These are phyloP conservation scores for Cochlearius cochlearius DNA, from an alignment of 2,113 vertebrate species.

Conservation along the genomic window DNA sequence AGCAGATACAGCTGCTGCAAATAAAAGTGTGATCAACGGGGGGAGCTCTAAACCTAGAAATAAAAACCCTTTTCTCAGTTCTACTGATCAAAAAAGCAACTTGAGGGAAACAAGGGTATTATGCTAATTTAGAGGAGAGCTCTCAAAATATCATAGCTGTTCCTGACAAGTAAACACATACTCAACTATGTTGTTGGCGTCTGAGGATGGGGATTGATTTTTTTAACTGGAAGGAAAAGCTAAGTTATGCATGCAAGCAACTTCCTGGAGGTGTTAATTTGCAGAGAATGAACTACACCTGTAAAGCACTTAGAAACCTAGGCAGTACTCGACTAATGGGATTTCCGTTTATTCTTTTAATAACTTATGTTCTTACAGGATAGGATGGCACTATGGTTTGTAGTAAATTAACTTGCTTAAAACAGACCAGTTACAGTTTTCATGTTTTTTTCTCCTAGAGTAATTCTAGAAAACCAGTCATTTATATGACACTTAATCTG, in stretches of 20 bases:
- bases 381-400: not conserved
- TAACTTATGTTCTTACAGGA: not conserved
- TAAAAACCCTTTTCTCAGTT: rapidly evolving
- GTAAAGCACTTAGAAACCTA: not conserved
- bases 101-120: not conserved
- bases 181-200: rapidly evolving
- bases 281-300: not conserved
- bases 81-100: not conserved
- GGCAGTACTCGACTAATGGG: rapidly evolving
- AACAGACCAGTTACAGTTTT: not conserved
- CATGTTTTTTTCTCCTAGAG: not conserved
- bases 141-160: not conserved
- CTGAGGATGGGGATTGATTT: not conserved
- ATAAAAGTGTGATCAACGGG: not conserved
- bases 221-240: not conserved
- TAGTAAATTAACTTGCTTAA: not conserved
- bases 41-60: constrained; percentile 7
- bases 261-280: not conserved
- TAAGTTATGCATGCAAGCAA: not conserved
- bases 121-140: not conserved
- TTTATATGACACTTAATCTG: not conserved
- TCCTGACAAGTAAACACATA: not conserved
- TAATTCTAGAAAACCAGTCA: not conserved
- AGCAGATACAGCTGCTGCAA: not conserved
- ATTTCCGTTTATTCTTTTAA: not conserved